A percentile compares a stretch with the other conserved stretches of the same genome.
phyloP scores from a whole-genome alignment of 1,140 invertebrate genomes.

The Glomeris maerens region DNA sequence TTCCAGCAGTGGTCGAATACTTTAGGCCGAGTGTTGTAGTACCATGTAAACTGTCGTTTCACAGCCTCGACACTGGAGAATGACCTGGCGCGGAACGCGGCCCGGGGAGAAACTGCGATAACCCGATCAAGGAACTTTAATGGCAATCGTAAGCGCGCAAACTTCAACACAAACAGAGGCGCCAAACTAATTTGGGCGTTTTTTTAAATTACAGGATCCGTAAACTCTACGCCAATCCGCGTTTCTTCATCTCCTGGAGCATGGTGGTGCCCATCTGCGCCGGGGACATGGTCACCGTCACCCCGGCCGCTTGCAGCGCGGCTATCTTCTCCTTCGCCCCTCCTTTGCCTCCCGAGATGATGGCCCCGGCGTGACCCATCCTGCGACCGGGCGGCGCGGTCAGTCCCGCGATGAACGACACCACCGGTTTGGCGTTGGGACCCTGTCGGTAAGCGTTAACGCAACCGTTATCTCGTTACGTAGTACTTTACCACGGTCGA shows the following conservation, averaged over 20 bases:
- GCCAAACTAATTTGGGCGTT: too few relatives aligned
- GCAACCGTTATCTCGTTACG: too few relatives aligned
- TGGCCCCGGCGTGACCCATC: conserved; percentile 99
- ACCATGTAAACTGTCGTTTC: too few relatives aligned
- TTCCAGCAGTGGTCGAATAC: too few relatives aligned
- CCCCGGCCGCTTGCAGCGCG: conserved; percentile 81
- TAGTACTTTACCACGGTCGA: conserved; percentile 12
- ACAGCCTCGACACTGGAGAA: too few relatives aligned
- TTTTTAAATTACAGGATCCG: too few relatives aligned
- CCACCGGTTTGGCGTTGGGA: conserved; percentile 86
- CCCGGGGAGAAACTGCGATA: too few relatives aligned
- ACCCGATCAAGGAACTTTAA: too few relatives aligned
- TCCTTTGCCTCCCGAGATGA: conserved; percentile 96
- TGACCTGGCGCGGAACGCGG: too few relatives aligned
- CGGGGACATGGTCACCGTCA: conserved; percentile 86
- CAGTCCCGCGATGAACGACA: conserved; percentile 95
- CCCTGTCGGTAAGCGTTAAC: conserved; percentile 47
- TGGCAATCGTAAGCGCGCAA: too few relatives aligned
- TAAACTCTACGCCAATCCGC: conserved; percentile 17
- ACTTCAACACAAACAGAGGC: too few relatives aligned
- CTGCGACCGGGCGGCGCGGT: conserved; percentile 93
- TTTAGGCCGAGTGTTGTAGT: too few relatives aligned
- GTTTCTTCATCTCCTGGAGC: conserved; percentile 40
- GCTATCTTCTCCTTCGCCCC: conserved; percentile 96
- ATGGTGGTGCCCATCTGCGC: conserved; percentile 88